Conservation (phyloP, 1,140 invertebrate genomes). For the Sycobia sp. region DNA sequence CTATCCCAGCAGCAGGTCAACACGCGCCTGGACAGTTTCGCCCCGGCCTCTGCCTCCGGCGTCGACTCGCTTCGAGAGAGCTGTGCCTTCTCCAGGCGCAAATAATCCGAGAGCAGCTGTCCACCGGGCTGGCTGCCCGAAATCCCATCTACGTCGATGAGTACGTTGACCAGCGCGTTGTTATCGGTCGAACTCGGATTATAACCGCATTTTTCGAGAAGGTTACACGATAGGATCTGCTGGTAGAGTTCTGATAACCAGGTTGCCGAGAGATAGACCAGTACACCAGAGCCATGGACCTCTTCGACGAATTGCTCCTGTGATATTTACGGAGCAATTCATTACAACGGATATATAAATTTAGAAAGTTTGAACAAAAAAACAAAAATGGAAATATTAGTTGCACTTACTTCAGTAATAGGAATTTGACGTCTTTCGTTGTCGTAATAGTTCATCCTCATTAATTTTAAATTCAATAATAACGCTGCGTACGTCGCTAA, state of each 20-base stretch:
- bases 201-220: conserved; percentile 74
- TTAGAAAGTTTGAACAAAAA: no score
- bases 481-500: conserved; percentile 85
- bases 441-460: conserved; percentile 77
- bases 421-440: conserved; percentile 63
- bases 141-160: conserved; percentile 84
- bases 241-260: conserved; percentile 92
- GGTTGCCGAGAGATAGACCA: conserved; percentile 87
- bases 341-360: no score
- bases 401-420: conserved; percentile 66
- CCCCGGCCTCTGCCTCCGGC: conserved; percentile 72
- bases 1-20: conserved; percentile 90
- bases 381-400: no score
- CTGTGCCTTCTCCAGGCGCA: conserved; percentile 76
- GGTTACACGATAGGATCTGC: conserved; percentile 76
- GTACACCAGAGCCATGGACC: conserved; percentile 85
- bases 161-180: conserved; percentile 74
- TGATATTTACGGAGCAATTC: conserved; percentile 27
- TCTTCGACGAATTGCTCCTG: conserved; percentile 89
- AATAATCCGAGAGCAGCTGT: conserved; percentile 84
- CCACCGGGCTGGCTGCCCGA: conserved; percentile 69
- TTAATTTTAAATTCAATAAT: conserved; percentile 81
- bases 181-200: conserved; percentile 65
- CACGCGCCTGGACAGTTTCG: conserved; percentile 71
- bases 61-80: conserved; percentile 69